A percentile compares a stretch with the other conserved stretches of the same genome.
phyloP scores from a whole-genome alignment of 1,140 invertebrate genomes.

The Dreissena rostriformis region DNA sequence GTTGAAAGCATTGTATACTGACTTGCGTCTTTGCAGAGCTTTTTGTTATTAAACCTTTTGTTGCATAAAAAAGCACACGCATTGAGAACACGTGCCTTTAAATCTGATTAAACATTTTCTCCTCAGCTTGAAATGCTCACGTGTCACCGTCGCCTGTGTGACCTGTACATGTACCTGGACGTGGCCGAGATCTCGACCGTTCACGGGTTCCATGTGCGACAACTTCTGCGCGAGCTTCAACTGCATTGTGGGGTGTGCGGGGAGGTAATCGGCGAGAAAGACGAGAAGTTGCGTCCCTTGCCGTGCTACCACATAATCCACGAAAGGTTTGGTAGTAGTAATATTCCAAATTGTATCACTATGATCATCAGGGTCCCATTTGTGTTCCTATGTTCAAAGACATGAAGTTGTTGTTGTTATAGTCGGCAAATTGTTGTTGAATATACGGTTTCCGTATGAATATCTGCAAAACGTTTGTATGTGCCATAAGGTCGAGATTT shows the following conservation, averaged over 20 bases:
- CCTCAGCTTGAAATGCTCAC: conserved; percentile 65
- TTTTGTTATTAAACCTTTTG: no score
- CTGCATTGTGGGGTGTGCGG: conserved; percentile 70
- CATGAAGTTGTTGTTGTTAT: no score
- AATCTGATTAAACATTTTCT: background rate
- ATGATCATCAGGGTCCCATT: background rate
- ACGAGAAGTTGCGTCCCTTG: conserved; percentile 65
- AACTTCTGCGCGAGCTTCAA: conserved; percentile 70
- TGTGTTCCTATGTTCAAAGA: background rate
- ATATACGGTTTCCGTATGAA: no score
- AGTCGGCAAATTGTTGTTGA: no score
- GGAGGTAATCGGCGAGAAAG: conserved; percentile 65
- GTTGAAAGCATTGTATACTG: no score
- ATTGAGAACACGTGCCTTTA: background rate
- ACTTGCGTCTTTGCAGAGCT: no score
- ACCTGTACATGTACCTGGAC: conserved; percentile 56
- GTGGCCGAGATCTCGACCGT: conserved; percentile 50
- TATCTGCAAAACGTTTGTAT: no score
- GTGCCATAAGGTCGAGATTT: no score
- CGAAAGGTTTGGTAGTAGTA: conserved; percentile 59
- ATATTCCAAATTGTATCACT: background rate
- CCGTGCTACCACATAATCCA: conserved; percentile 72
- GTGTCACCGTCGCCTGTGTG: conserved; percentile 61
- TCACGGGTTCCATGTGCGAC: conserved; percentile 60
- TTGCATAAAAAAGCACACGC: no score